Evolutionary conservation across 1,140 invertebrate species (phyloP), one percentile per base, ranked within the genome.

Genomic region (Meloidogyne exigua): DNA sequence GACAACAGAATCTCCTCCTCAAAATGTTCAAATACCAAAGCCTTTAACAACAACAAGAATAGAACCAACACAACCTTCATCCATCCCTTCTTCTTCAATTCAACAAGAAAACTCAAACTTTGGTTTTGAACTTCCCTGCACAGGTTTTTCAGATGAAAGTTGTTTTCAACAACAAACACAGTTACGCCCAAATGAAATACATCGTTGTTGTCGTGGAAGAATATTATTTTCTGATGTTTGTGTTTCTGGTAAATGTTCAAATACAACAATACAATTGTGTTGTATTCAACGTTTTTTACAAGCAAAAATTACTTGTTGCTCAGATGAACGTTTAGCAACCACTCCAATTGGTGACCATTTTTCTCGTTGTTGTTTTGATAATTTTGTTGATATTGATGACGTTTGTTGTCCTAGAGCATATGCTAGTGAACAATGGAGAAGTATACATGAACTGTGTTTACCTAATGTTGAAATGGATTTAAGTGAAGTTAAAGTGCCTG

Each of bases 241-340:
- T 65, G 66, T 80, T 21, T 79, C 85, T 13, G 85, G 85, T 44
- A 83, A 84, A 72, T 87, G 85, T 69, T 84, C 84, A 3, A 87
- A 87, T 65, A 70, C 76, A 9, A 87, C 86, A 4, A 49, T 63
- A 1, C 85, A 87, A 70, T 66, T 87, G 13, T 87, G 85, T 42
- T 87, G 85, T 71, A 83, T 87, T 57, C 85, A 87, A 68, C 85
- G 84, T 42, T 87, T 87, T 69, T 70, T 87, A 21, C 85, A 86
- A 83, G 77, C 85, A 23, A 86, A 87, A 74, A 75, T 78, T 44
- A 75, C 68, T 7, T 87, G 85, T 49, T 87, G 85, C 65, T 67
- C 79, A 18, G 84, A 87, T 69, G 72, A 79, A 21, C 32, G 72
- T 7, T 81, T 85, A 65, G 69, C 64, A 62, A 81, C 82, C 15